phyloP scores from a whole-genome alignment of 2,113 vertebrate species.

The Brachypteracias leptosomus region DNA sequence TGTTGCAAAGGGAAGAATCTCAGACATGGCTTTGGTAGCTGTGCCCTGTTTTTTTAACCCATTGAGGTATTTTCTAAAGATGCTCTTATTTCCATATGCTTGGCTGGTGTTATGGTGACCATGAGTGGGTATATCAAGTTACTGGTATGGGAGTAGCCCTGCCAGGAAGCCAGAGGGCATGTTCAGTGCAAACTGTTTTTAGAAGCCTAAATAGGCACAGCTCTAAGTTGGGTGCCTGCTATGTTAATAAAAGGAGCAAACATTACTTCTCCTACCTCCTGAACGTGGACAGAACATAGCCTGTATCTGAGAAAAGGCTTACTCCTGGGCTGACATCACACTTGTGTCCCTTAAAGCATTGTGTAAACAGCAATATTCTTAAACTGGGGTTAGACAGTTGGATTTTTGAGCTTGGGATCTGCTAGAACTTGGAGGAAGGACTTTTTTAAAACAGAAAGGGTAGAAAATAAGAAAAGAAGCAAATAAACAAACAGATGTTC shows the following conservation, averaged over 20 bases:
- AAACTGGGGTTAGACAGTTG: background rate
- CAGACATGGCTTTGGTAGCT: background rate
- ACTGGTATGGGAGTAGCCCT: constrained; percentile 48
- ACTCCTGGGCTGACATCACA: background rate
- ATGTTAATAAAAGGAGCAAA: constrained; percentile 30
- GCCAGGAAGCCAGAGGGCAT: constrained; percentile 49
- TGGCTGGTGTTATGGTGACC: constrained; percentile 57
- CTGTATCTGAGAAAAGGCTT: background rate
- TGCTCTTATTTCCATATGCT: constrained; percentile 40
- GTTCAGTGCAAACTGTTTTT: constrained; percentile 47
- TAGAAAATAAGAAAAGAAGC: background rate
- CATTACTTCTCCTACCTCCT: background rate
- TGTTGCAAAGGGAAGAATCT: background rate
- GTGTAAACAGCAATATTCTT: background rate
- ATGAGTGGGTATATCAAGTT: constrained; percentile 24
- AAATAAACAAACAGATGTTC: background rate
- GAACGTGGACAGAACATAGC: background rate
- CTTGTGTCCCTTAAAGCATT: background rate
- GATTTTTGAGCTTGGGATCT: background rate
- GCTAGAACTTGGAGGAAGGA: background rate
- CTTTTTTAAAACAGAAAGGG: background rate
- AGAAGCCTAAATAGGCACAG: constrained; percentile 31
- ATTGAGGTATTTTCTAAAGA: constrained; percentile 51
- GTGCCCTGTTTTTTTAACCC: constrained; percentile 23
- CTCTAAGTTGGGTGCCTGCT: constrained; percentile 21